phyloP scores from a whole-genome alignment of 2,797 vertebrate genomes.

The Monodelphis domestica region DNA sequence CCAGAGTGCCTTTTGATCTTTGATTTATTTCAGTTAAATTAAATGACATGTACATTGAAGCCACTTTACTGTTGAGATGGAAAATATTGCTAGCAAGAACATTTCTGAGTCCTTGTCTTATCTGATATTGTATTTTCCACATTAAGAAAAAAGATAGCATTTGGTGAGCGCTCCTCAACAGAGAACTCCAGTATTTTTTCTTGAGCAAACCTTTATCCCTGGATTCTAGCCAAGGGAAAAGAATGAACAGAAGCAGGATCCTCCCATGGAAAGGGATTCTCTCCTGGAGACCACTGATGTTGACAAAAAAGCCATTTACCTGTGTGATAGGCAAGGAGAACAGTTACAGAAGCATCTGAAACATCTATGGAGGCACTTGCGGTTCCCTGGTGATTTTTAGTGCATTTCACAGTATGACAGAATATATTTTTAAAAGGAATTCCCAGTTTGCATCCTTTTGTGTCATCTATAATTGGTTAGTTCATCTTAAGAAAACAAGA shows the following conservation, averaged over 20 bases:
- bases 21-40: slow-evolving; percentile 19
- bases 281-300: background rate
- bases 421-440: background rate
- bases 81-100: slow-evolving; percentile 28
- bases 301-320: slow-evolving; percentile 8
- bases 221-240: background rate
- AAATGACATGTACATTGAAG: slow-evolving; percentile 42
- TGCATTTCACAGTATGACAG: background rate
- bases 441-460: background rate
- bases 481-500: background rate
- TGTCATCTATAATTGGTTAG: background rate
- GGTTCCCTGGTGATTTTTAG: background rate
- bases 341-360: background rate
- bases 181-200: background rate
- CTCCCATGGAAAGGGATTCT: slow-evolving; percentile 25
- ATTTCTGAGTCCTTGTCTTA: slow-evolving; percentile 53
- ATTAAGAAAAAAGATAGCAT: slow-evolving; percentile 18
- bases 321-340: background rate
- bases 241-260: slow-evolving; percentile 12
- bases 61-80: slow-evolving; percentile 34
- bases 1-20: background rate
- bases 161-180: slow-evolving; percentile 62
- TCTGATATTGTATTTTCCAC: slow-evolving; percentile 48
- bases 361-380: background rate
- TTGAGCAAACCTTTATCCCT: slow-evolving; percentile 42